A percentile compares a stretch with the other conserved stretches of the same genome.
phyloP scores from a whole-genome alignment of 1,140 invertebrate genomes.

The Spodoptera litura region DNA sequence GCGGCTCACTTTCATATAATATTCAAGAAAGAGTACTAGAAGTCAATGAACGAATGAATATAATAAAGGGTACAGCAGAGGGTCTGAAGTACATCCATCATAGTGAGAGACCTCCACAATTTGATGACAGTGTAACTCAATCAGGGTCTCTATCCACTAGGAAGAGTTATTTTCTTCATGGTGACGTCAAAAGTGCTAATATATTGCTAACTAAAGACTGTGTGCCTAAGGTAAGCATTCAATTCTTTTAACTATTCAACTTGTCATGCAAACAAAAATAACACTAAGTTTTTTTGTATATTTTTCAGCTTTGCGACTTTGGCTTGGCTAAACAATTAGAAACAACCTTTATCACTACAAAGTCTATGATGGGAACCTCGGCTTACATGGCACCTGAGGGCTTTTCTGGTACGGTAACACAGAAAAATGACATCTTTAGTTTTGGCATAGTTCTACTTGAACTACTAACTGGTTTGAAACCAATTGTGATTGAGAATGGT shows the following conservation, averaged over 20 bases:
- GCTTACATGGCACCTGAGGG: conserved; percentile 93
- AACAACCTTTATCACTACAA: conserved; percentile 84
- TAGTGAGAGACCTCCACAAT: conserved; percentile 56
- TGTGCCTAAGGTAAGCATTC: conserved; percentile 87
- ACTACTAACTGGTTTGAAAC: conserved; percentile 89
- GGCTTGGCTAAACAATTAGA: conserved; percentile 88
- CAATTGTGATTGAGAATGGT: conserved; percentile 82
- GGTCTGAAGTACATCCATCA: conserved; percentile 89
- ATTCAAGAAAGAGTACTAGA: conserved; percentile 81
- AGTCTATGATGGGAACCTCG: conserved; percentile 89
- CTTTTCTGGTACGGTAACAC: conserved; percentile 89
- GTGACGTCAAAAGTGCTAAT: conserved; percentile 93
- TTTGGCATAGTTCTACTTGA: conserved; percentile 92
- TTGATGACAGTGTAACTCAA: conserved; percentile 45
- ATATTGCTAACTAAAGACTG: conserved; percentile 89
- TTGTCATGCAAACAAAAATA: background rate
- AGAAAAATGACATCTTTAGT: conserved; percentile 92
- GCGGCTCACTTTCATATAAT: conserved; percentile 89
- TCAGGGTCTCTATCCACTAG: conserved; percentile 54
- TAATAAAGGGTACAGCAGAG: conserved; percentile 88
- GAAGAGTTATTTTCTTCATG: conserved; percentile 87
- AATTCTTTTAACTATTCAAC: background rate
- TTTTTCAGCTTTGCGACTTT: conserved; percentile 90
- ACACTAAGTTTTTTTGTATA: background rate
- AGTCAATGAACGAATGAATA: conserved; percentile 86